Conservation (phyloP, 2,797 vertebrate genomes). For the Acanthis flammea region DNA sequence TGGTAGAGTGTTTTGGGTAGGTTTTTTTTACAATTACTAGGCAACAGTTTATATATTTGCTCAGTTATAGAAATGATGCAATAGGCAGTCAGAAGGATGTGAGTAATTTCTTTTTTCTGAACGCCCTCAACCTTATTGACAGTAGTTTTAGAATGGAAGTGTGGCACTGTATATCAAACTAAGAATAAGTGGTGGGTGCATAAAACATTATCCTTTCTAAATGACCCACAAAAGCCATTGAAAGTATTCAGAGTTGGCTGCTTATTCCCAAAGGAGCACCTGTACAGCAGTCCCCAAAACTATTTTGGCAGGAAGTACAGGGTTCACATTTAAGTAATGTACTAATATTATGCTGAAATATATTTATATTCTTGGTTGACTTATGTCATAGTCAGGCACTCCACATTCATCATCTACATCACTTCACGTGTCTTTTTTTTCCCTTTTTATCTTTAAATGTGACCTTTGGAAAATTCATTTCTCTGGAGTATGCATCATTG, state of each 20-base stretch:
- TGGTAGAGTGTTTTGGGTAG: neutral
- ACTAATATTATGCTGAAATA: neutral
- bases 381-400: neutral
- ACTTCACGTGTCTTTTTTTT: neutral
- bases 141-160: neutral
- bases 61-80: conserved; percentile 1
- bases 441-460: neutral
- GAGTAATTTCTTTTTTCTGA: neutral
- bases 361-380: neutral
- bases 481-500: neutral
- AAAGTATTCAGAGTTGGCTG: neutral
- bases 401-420: neutral
- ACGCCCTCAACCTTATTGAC: neutral
- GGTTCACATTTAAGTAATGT: neutral
- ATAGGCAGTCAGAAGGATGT: neutral
- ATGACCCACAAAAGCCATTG: neutral
- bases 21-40: conserved; percentile 42
- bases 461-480: neutral
- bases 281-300: neutral
- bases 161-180: neutral
- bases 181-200: neutral
- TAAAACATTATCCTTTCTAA: neutral
- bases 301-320: neutral
- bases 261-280: neutral
- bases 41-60: conserved; percentile 27